These are phyloP conservation scores for Chrysolina oricalcia DNA, from an alignment of 2,888 invertebrate genomes.

Conservation along the genomic window DNA sequence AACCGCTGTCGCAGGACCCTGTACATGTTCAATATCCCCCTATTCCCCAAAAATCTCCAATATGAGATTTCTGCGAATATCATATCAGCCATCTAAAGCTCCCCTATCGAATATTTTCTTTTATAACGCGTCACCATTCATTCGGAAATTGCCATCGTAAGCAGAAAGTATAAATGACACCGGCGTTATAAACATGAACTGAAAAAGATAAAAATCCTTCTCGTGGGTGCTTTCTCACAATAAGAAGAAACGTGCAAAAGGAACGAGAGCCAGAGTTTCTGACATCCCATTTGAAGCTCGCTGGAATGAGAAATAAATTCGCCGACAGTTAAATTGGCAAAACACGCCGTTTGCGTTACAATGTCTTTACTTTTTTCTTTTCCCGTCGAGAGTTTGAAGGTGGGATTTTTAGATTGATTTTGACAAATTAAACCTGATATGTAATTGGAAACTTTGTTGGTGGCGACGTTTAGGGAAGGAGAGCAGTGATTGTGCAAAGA, in stretches of 20 bases:
- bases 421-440: too few species aligned
- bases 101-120: conserved; percentile 6
- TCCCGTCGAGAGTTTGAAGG: too few species aligned
- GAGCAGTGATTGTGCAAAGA: too few species aligned
- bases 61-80: too few species aligned
- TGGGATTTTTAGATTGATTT: too few species aligned
- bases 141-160: not conserved
- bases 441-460: too few species aligned
- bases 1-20: too few species aligned
- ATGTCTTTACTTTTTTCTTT: not conserved
- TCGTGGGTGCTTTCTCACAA: conserved; percentile 4
- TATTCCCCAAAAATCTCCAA: too few species aligned
- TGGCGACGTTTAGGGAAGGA: too few species aligned
- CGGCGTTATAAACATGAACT: conserved; percentile 19
- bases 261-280: not conserved
- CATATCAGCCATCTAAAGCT: not conserved
- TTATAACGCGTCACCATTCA: not conserved
- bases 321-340: not conserved
- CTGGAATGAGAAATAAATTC: not conserved
- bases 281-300: conserved; percentile 12
- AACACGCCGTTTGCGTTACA: not conserved
- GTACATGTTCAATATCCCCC: too few species aligned
- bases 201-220: conserved; percentile 12
- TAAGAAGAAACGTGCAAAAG: conserved; percentile 12
- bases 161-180: conserved; percentile 18